Percentiles rank a stretch among this genome's conserved stretches.
Evolutionary conservation across 2,113 vertebrate genomes (phyloP).

Genomic region (Sminthopsis crassicaudata): DNA sequence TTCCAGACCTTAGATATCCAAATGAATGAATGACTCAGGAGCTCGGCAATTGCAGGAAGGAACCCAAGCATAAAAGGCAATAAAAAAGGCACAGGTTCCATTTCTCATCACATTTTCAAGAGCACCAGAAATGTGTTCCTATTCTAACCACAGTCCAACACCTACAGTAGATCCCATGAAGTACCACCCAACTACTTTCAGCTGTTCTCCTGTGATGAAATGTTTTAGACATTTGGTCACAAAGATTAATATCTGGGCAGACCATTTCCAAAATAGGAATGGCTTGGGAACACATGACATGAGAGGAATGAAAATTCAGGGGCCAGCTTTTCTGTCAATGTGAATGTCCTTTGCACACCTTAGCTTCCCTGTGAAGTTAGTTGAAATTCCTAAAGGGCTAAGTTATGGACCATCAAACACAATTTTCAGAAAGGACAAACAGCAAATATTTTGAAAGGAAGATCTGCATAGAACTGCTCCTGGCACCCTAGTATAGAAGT

Average conservation of each 20-base stretch:
- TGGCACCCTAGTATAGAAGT: not conserved
- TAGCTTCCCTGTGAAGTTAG: constrained; percentile 51
- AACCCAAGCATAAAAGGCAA: constrained; percentile 6
- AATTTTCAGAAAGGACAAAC: not conserved
- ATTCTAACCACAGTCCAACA: constrained; percentile 35
- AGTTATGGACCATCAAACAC: constrained; percentile 32
- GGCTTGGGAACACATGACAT: constrained; percentile 57
- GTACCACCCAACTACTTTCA: constrained; percentile 74
- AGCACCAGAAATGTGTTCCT: constrained; percentile 65
- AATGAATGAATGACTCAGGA: constrained; percentile 50
- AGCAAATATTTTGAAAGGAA: not conserved
- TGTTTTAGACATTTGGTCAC: constrained; percentile 71
- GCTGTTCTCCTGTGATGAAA: constrained; percentile 79
- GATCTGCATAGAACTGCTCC: not conserved
- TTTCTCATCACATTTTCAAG: constrained; percentile 3
- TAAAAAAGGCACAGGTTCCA: constrained; percentile 12
- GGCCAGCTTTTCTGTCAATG: not conserved
- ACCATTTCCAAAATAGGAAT: constrained; percentile 66
- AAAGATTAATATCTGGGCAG: constrained; percentile 62
- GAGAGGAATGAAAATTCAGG: constrained; percentile 57
- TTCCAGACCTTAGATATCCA: fast-evolving
- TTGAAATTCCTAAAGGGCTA: constrained; percentile 1
- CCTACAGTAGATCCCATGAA: constrained; percentile 17
- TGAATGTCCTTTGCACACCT: constrained; percentile 63
- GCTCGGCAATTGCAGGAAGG: not conserved